Evolutionary conservation across 1,140 invertebrate genomes (phyloP).

Genomic region (Pantala flavescens): DNA sequence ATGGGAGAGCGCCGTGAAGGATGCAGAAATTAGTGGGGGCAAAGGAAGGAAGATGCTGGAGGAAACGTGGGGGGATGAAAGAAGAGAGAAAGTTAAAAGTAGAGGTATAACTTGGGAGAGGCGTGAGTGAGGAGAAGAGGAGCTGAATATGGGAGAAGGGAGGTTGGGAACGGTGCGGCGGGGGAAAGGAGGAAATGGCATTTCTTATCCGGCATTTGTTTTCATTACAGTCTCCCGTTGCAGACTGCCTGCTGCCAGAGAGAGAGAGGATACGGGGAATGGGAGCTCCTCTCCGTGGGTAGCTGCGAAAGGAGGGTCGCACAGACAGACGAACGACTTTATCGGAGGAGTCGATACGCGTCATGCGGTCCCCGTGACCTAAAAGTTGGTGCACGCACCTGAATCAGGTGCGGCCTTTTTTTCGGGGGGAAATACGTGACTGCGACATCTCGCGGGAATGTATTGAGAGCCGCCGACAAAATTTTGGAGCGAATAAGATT

Average conservation of each 20-base stretch:
- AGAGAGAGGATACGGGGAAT: neutral
- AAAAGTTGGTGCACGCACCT: no score
- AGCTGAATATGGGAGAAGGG: constrained; percentile 1
- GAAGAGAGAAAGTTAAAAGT: constrained; percentile 22
- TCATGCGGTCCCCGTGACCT: no score
- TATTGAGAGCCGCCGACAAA: no score
- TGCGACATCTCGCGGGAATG: no score
- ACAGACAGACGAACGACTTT: no score
- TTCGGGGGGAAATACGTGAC: no score
- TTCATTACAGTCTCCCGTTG: constrained; percentile 9
- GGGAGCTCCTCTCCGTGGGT: neutral
- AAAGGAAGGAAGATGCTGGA: neutral
- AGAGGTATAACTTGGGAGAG: constrained; percentile 7
- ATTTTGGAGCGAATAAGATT: no score
- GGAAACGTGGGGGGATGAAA: constrained; percentile 12
- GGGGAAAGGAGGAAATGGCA: constrained; percentile 4
- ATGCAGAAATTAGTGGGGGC: no score
- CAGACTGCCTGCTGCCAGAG: constrained; percentile 1
- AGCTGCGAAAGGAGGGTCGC: neutral
- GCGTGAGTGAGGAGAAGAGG: neutral
- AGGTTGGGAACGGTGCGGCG: neutral
- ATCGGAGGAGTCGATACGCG: no score
- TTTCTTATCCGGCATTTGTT: constrained; percentile 16
- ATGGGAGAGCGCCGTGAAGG: no score
- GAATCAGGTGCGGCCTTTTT: no score